These are phyloP conservation scores for Oreochromis niloticus DNA, from an alignment of 2,113 vertebrate genomes.

Conservation along the genomic window DNA sequence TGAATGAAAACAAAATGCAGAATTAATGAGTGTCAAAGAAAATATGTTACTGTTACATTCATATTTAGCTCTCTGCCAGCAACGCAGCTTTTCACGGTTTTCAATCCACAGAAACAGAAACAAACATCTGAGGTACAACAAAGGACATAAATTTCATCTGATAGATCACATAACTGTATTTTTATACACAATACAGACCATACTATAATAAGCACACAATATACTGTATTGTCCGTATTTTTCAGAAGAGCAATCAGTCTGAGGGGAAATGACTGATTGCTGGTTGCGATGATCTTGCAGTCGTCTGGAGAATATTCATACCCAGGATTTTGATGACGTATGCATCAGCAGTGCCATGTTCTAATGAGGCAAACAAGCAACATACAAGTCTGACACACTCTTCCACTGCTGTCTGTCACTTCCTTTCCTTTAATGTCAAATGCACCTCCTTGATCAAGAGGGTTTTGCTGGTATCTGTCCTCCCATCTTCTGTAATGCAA, in stretches of 20 bases:
- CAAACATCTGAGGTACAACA: conserved; percentile 31
- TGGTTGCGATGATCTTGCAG: conserved; percentile 14
- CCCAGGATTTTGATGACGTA: conserved; percentile 27
- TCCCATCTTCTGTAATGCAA: neutral
- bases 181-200: conserved; percentile 54
- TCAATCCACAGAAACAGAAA: conserved; percentile 41
- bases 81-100: neutral
- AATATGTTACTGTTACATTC: conserved; percentile 41
- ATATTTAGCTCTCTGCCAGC: conserved; percentile 22
- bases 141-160: conserved; percentile 12
- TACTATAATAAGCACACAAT: conserved; percentile 41
- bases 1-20: conserved; percentile 25
- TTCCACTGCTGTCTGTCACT: conserved; percentile 13
- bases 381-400: conserved; percentile 17
- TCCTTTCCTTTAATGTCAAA: conserved; percentile 13
- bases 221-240: conserved; percentile 33
- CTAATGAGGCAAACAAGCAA: conserved; percentile 43
- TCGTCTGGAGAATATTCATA: conserved; percentile 31
- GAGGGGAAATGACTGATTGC: conserved; percentile 8
- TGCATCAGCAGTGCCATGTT: conserved; percentile 22
- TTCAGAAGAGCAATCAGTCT: conserved; percentile 26
- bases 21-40: neutral
- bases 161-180: conserved; percentile 12
- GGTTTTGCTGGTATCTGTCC: conserved; percentile 49
- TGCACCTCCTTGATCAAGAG: conserved; percentile 20